Percentiles rank a stretch among this genome's conserved stretches.
Conservation (phyloP, 1,140 invertebrate species). For the Ylistrum balloti region DNA sequence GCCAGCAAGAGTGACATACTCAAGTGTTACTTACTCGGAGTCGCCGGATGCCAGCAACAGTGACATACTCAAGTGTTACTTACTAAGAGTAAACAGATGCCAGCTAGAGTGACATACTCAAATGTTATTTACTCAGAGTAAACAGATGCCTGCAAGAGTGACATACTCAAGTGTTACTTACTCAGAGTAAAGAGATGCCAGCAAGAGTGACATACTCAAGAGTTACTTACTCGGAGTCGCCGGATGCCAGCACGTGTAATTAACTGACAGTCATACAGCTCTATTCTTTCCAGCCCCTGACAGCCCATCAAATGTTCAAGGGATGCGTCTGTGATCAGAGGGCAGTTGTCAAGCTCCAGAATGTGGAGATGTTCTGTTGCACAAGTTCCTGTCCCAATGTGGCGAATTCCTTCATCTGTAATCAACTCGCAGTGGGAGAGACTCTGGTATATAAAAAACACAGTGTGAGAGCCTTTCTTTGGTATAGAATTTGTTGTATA, state of each 20-base stretch:
- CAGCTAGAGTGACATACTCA: too few species aligned
- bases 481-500: too few species aligned
- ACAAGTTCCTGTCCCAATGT: constrained; percentile 95
- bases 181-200: too few species aligned
- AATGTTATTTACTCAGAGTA: too few species aligned
- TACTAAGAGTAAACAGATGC: too few species aligned
- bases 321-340: constrained; percentile 98
- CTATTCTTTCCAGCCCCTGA: constrained; percentile 97
- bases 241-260: constrained; percentile 98
- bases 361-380: constrained; percentile 88
- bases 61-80: too few species aligned
- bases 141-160: too few species aligned
- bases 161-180: too few species aligned
- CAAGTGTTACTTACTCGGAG: constrained; percentile 88
- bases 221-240: constrained; percentile 90
- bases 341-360: constrained; percentile 99
- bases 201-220: too few species aligned
- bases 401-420: constrained; percentile 98
- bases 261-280: constrained; percentile 99
- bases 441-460: constrained; percentile 86
- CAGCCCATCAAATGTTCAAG: constrained; percentile 97
- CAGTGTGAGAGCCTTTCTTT: too few species aligned
- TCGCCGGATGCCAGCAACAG: constrained; percentile 96
- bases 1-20: too few species aligned
- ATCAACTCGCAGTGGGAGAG: constrained; percentile 99